phyloP scores from a whole-genome alignment of 2,113 vertebrate genomes.

The Agapornis roseicollis region DNA sequence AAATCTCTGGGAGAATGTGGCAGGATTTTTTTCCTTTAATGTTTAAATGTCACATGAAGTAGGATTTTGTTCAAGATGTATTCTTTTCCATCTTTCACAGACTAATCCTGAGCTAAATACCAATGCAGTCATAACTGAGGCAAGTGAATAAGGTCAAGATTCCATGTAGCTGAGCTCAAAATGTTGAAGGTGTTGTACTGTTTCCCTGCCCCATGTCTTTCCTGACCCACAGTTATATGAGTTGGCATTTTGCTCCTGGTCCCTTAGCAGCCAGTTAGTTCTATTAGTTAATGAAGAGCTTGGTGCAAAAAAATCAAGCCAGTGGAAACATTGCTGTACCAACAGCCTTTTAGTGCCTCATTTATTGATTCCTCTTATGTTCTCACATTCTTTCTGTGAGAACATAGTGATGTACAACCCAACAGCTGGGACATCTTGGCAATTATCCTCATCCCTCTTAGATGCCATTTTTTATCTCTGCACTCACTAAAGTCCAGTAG shows the following conservation, averaged over 20 bases:
- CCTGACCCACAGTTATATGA: neutral
- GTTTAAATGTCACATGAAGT: neutral
- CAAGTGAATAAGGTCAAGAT: neutral
- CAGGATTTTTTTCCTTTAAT: conserved; percentile 25
- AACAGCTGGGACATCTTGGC: neutral
- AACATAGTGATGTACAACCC: neutral
- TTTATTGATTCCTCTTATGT: neutral
- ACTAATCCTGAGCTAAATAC: neutral
- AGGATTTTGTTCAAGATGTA: conserved; percentile 15
- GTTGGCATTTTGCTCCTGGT: neutral
- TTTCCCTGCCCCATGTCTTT: neutral
- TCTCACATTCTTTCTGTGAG: neutral
- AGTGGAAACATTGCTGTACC: neutral
- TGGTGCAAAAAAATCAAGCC: neutral
- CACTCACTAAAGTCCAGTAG: neutral
- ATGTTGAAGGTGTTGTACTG: neutral
- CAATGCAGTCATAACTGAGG: neutral
- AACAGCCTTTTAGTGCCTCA: neutral
- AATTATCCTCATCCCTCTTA: neutral
- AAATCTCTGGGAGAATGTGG: conserved; percentile 17
- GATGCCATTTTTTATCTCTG: neutral
- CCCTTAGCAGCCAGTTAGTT: neutral
- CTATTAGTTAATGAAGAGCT: neutral
- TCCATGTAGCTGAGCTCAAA: neutral
- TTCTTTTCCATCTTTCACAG: conserved; percentile 7